Percentiles rank a stretch among this genome's conserved stretches.
phyloP scores from a whole-genome alignment of 2,113 vertebrate species.

The Elephantulus edwardii region DNA sequence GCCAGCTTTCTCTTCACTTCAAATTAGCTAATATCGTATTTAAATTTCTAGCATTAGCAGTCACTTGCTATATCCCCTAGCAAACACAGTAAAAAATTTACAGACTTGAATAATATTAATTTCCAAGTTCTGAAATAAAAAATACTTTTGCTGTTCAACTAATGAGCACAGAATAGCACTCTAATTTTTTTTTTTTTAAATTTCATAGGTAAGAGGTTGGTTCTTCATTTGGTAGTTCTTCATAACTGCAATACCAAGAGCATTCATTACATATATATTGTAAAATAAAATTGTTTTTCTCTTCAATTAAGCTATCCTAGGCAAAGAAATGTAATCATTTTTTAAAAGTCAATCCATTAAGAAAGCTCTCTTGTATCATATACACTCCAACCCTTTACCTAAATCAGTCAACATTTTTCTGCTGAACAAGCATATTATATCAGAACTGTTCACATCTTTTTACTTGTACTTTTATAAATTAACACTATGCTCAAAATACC shows the following conservation, averaged over 20 bases:
- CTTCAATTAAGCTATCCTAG: neutral
- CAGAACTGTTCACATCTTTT: neutral
- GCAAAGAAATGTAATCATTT: slow-evolving; percentile 2
- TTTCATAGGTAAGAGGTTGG: slow-evolving; percentile 12
- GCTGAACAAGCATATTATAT: neutral
- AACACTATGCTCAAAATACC: neutral
- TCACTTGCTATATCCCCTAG: slow-evolving; percentile 20
- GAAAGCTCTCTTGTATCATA: neutral
- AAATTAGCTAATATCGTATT: neutral
- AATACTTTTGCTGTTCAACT: neutral
- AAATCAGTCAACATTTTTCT: slow-evolving; percentile 18
- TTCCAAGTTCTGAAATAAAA: slow-evolving; percentile 32
- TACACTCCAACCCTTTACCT: slow-evolving; percentile 12
- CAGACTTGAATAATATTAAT: neutral
- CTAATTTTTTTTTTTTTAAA: slow-evolving; percentile 22
- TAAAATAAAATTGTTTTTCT: neutral
- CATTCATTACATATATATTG: neutral
- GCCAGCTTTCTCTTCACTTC: neutral
- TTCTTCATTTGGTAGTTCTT: slow-evolving; percentile 18
- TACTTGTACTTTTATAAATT: slow-evolving; percentile 48
- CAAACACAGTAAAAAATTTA: neutral
- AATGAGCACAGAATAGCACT: neutral
- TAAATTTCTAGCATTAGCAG: slow-evolving; percentile 42
- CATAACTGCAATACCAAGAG: neutral
- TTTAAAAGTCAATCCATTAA: slow-evolving; percentile 23